Evolutionary conservation across 2,113 vertebrate species (phyloP).

Genomic region (Camarhynchus parvulus): DNA sequence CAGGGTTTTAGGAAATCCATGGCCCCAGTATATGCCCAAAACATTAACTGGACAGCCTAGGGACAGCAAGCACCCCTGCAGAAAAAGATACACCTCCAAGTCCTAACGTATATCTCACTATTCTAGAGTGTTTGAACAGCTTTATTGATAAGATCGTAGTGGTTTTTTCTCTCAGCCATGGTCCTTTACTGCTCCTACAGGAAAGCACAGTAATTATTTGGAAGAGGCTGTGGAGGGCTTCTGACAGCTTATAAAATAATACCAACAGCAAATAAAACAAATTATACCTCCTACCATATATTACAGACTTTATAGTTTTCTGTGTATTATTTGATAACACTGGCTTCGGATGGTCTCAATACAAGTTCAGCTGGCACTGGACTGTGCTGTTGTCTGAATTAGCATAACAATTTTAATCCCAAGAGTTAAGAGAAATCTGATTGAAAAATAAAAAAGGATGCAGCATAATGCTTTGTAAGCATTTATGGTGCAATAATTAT

Average conservation of each 20-base stretch:
- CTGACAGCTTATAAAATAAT: conserved; percentile 20
- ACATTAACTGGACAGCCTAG: background rate
- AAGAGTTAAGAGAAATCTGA: conserved; percentile 1
- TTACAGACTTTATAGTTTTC: background rate
- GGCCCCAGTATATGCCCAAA: background rate
- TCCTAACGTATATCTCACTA: background rate
- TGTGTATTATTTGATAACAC: background rate
- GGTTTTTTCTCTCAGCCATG: background rate
- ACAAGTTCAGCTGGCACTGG: background rate
- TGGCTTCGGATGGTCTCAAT: background rate
- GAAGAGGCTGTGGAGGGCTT: background rate
- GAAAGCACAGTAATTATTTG: background rate
- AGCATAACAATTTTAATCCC: background rate
- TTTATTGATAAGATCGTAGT: accelerated
- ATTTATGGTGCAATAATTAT: background rate
- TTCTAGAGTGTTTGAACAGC: background rate
- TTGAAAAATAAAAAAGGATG: background rate
- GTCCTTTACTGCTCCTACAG: background rate
- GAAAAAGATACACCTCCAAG: background rate
- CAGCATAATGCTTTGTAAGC: background rate
- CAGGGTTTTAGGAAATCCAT: background rate
- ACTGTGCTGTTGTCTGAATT: background rate
- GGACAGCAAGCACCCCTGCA: background rate
- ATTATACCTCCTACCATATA: background rate
- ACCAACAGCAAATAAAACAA: background rate